Percentiles rank a stretch among this genome's conserved stretches.
Conservation (phyloP, 2,888 invertebrate species). For the Eristalis tenax region DNA sequence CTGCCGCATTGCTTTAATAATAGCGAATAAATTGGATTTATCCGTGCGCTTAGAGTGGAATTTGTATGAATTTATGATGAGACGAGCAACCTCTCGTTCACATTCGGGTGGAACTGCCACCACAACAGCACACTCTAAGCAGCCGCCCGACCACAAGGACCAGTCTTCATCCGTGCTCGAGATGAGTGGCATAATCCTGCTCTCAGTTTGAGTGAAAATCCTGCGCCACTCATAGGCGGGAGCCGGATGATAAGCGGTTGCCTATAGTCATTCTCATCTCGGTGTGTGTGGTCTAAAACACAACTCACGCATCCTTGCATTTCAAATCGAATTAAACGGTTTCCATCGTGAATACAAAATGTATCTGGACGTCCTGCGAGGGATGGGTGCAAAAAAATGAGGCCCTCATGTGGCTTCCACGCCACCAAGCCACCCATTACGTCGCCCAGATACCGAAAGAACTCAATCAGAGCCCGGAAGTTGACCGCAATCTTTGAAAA, state of each 20-base stretch:
- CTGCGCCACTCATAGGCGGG: conserved; percentile 46
- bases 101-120: conserved; percentile 2
- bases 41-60: conserved; percentile 65
- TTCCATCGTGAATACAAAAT: conserved; percentile 1
- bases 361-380: background rate
- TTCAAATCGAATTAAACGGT: conserved; percentile 67
- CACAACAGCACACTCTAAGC: conserved; percentile 10
- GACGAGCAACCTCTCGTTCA: conserved; percentile 2
- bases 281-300: conserved; percentile 42
- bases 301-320: conserved; percentile 66
- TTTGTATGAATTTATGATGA: conserved; percentile 69
- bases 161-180: conserved; percentile 30
- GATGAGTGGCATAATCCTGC: conserved; percentile 69
- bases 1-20: conserved; percentile 68
- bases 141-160: conserved; percentile 12
- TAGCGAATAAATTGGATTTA: conserved; percentile 70
- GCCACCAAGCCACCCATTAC: background rate
- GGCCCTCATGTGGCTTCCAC: background rate
- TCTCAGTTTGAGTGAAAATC: conserved; percentile 70
- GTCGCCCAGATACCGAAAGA: background rate
- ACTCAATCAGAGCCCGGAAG: conserved; percentile 6
- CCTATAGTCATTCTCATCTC: background rate
- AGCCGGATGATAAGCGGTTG: background rate
- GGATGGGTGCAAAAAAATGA: too few relatives aligned
- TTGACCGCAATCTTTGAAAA: conserved; percentile 41